A percentile compares a stretch with the other conserved stretches of the same genome.
phyloP scores from a whole-genome alignment of 2,797 vertebrate species.

The Labroides dimidiatus region DNA sequence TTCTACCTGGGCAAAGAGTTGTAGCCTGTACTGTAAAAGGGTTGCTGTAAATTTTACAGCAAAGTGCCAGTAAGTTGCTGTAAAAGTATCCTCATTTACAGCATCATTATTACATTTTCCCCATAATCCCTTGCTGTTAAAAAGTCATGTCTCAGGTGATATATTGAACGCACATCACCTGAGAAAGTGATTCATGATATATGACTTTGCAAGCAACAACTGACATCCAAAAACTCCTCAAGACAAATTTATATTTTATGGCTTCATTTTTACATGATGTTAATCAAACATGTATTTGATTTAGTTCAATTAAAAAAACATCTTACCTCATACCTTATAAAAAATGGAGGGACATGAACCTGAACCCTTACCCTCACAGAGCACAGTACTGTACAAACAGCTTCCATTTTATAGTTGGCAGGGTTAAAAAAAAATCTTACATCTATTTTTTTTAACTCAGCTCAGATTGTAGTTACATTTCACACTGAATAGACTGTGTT shows the following conservation, averaged over 20 bases:
- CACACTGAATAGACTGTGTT: slow-evolving; percentile 80
- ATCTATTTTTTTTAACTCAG: slow-evolving; percentile 61
- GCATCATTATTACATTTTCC: no score
- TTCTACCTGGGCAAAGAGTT: no score
- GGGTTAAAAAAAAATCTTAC: slow-evolving; percentile 67
- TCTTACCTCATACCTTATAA: slow-evolving; percentile 22
- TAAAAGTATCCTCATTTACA: no score
- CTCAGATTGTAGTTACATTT: slow-evolving; percentile 79
- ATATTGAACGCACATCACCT: no score
- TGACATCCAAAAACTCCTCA: slow-evolving; percentile 14
- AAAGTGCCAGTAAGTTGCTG: no score
- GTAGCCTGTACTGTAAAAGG: no score
- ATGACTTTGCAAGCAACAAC: no score
- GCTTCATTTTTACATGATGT: slow-evolving; percentile 41
- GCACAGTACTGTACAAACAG: slow-evolving; percentile 68
- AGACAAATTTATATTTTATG: no score
- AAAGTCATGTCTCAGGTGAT: no score
- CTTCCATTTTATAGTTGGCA: slow-evolving; percentile 75
- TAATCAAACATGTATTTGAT: slow-evolving; percentile 71
- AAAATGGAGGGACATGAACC: slow-evolving; percentile 58
- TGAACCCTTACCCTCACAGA: slow-evolving; percentile 69
- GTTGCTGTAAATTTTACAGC: no score
- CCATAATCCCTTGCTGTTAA: no score
- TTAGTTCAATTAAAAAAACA: slow-evolving; percentile 73
- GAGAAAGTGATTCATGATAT: no score